phyloP scores from a whole-genome alignment of 2,797 vertebrate species.

The Lepilemur septentrionalis region DNA sequence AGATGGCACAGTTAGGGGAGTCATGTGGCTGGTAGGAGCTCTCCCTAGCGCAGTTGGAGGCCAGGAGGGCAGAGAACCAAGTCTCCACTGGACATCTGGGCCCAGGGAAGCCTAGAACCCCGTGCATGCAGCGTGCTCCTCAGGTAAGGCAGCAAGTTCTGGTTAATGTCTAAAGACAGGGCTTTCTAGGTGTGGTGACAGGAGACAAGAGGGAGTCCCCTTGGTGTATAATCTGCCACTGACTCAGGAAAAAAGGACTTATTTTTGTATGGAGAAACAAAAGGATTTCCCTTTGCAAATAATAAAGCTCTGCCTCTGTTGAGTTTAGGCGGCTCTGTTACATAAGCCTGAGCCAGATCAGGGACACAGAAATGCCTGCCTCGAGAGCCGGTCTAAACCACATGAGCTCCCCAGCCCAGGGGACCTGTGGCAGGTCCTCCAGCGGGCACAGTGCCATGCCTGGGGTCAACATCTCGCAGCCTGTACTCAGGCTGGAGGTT shows the following conservation, averaged over 20 bases:
- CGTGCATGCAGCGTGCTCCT: background rate
- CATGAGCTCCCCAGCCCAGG: fast-evolving
- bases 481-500: fast-evolving
- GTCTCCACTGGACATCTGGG: background rate
- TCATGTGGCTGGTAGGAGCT: background rate
- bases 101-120: background rate
- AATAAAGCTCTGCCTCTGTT: background rate
- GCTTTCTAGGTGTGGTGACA: background rate
- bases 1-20: fast-evolving
- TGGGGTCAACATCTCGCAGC: background rate
- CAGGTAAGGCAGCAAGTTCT: too few relatives aligned
- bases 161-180: background rate
- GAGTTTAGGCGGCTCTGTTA: background rate
- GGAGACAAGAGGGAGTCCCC: background rate
- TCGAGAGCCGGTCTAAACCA: background rate
- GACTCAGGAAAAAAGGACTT: background rate
- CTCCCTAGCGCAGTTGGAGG: background rate
- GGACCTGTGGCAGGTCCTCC: background rate
- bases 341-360: background rate
- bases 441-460: fast-evolving
- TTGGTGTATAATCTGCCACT: background rate
- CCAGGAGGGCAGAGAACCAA: background rate
- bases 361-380: background rate
- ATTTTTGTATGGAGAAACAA: background rate
- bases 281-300: background rate